Base-by-base conservation (phyloP, 2,888 invertebrate species). In the Drosophila rubida region DNA sequence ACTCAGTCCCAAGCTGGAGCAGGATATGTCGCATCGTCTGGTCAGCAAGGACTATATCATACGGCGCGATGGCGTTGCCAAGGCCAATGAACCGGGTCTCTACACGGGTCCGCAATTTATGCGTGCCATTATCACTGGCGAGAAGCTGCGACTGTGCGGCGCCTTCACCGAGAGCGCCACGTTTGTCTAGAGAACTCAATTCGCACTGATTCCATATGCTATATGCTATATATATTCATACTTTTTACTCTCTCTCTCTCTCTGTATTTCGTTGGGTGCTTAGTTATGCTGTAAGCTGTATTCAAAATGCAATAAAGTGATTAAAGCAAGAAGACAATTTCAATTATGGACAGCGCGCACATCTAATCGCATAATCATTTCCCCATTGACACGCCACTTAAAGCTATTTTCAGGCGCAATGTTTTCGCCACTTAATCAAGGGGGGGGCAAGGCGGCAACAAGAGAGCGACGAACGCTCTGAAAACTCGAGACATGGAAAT, bases 151-250 rank as follows among this genome's bases (percentile, higher is more conserved):
- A 71, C 91, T 97, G 46, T 95, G 95, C 58, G 96, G 96, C 4
- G 96, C 96, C n/a, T 96, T 96, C 89, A 94, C 96, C 0, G 94
- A 95, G 78, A 96, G 96, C 88, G 95, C 95, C 0, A 94, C 94
- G 49, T 96, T 96, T 89, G 74, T 91, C 53, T 90, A 58, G 14
- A 9, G 6, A 9, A 16, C 4, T 25, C 32, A 22, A 42, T n/a
- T 32, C 32, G 32, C 11, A 32, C 25, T 25, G 37, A 53, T 61
- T 60, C 60, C 45, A 45, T 42, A 8, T 49, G 11, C 19, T 11
- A 16, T 14, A 41, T 23, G 25, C 32, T 32, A 32, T 30, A 39
- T 13, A 19, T 41, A 32, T 25, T 37, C 11, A 30, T 37, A 8
- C 30, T 30, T 4, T 45, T 22, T n/a, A 22, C 6, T 25, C 4